These are phyloP conservation scores for Zaprionus lineosus DNA, from an alignment of 2,888 invertebrate species.

Conservation along the genomic window DNA sequence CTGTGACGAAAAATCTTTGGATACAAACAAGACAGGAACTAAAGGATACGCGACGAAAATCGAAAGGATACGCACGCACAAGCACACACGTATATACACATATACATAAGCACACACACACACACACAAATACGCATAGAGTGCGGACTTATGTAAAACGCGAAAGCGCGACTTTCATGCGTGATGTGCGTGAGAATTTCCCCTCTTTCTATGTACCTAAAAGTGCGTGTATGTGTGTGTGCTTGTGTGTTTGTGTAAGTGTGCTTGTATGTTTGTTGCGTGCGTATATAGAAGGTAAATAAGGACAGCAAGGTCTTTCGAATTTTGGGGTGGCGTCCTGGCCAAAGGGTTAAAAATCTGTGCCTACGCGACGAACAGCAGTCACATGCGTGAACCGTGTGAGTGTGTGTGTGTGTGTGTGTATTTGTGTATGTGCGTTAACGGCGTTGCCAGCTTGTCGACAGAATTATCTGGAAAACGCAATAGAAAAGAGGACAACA, in stretches of 20 bases:
- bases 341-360: constrained; percentile 75
- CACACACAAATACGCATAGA: constrained; percentile 4
- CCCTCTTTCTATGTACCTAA: constrained; percentile 47
- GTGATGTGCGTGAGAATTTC: constrained; percentile 71
- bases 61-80: constrained; percentile 42
- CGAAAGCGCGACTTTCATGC: constrained; percentile 58
- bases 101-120: constrained; percentile 6
- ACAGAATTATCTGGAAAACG: constrained; percentile 46
- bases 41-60: constrained; percentile 1
- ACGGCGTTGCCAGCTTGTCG: constrained; percentile 73
- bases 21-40: constrained; percentile 1
- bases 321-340: constrained; percentile 52
- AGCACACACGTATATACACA: constrained; percentile 9
- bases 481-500: constrained; percentile 43
- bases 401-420: constrained; percentile 21
- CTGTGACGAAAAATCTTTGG: constrained; percentile 45
- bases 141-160: constrained; percentile 37
- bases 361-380: constrained; percentile 48
- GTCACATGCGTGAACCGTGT: constrained; percentile 66
- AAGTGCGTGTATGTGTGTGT: constrained; percentile 2
- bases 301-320: constrained; percentile 34
- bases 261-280: background rate
- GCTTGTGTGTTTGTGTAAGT: constrained; percentile 9
- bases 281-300: constrained; percentile 45
- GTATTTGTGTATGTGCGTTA: constrained; percentile 35